Base-by-base conservation (phyloP, 2,113 vertebrate species). In the Myrmecophaga tridactyla region DNA sequence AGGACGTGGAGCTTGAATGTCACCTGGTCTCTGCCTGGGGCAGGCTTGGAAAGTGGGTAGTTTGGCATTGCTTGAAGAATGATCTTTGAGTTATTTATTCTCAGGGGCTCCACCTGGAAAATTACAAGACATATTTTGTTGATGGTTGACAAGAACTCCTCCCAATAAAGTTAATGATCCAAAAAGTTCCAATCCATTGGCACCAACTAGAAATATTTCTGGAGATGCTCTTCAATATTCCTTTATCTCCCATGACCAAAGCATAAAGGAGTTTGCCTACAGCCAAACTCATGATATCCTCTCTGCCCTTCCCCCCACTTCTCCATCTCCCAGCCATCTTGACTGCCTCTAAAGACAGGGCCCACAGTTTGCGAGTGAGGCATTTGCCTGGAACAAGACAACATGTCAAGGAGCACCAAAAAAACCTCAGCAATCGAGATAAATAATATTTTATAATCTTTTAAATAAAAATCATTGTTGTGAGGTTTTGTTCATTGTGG, bases 51-150 rank as follows among this genome's bases (percentile, higher is more conserved):
- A 87, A 90, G 58, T 65, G 18, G 69, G 18, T 51, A 34, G 14
- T 36, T 39, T 92, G 69, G 39, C 31, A 76, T 76, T 78, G 34
- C 86, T 90, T 92, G 67, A n/a, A 27, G 56, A 43, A 21, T 56
- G 72, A 73, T 11, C 76, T 86, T 90, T 75, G 80, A 20, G 21
- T 88, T 58, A 0, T 92, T 96, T 90, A 39, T 95, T 78, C 48
- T 88, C 39, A 53, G 82, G 43, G 41, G 73, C 90, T 53, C 43
- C 43, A 83, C 58, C 70, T 86, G 67, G 88, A 95, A 94, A 94
- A 94, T 93, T 46, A 92, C 67, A 93, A 92, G 67, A 70, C 34
- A 95, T 60, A 62, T 92, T 93, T 86, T 70, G 25, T 85, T 86
- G 27, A 73, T 27, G 29, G 43, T 70, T 94, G 91, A 77, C 46